phyloP scores from a whole-genome alignment of 2,113 vertebrate species.

The Cavia porcellus region DNA sequence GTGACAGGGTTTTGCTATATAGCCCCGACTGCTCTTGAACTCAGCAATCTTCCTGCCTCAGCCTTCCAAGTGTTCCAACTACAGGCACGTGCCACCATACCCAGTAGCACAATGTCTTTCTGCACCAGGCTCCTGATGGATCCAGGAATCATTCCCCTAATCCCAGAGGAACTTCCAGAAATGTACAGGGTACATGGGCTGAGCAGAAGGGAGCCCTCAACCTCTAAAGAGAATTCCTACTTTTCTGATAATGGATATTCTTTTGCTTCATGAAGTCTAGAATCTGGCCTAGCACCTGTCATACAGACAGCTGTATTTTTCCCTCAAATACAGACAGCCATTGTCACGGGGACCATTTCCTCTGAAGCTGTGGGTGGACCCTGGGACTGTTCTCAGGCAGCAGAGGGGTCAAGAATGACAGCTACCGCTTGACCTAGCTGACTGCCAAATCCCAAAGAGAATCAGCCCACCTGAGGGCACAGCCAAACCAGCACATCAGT shows the following conservation, averaged over 20 bases:
- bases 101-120: not conserved
- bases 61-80: not conserved
- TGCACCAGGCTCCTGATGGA: not conserved
- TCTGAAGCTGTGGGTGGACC: not conserved
- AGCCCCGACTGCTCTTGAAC: not conserved
- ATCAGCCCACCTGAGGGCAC: not conserved
- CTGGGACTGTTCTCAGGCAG: not conserved
- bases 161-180: not conserved
- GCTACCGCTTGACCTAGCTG: not conserved
- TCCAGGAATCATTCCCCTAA: not conserved
- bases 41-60: not conserved
- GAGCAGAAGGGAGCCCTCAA: not conserved
- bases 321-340: not conserved
- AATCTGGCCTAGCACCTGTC: not conserved
- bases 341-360: not conserved
- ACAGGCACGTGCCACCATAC: not conserved
- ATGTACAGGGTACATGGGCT: not conserved
- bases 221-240: not conserved
- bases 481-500: not conserved
- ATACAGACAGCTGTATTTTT: not conserved
- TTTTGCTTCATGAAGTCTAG: not conserved
- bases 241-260: not conserved
- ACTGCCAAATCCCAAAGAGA: not conserved
- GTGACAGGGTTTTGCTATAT: not conserved
- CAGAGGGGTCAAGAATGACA: not conserved